phyloP scores from a whole-genome alignment of 1,140 invertebrate genomes.

The Cotesia typhae region DNA sequence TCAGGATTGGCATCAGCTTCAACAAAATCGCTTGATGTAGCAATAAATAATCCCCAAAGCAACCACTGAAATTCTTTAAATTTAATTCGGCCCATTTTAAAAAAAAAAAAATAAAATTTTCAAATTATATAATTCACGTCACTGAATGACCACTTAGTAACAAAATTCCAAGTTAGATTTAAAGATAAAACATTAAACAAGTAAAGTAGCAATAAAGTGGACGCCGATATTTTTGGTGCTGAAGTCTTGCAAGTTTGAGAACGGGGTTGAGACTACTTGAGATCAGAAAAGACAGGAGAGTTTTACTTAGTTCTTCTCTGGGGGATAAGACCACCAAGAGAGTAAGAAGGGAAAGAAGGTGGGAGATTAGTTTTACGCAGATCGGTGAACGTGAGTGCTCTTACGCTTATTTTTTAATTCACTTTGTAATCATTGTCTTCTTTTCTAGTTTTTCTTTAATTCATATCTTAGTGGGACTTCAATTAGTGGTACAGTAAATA shows the following conservation, averaged over 20 bases:
- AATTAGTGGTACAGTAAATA: not conserved
- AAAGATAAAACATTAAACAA: not conserved
- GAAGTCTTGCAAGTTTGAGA: conserved; percentile 39
- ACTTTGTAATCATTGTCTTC: not conserved
- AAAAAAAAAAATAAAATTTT: too few relatives aligned
- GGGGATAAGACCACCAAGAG: conserved; percentile 27
- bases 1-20: conserved; percentile 42
- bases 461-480: not conserved
- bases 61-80: conserved; percentile 9
- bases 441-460: not conserved
- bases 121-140: too few relatives aligned
- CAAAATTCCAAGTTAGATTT: not conserved
- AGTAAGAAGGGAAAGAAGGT: conserved; percentile 20
- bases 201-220: not conserved
- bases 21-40: conserved; percentile 28
- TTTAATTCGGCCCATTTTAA: conserved; percentile 15
- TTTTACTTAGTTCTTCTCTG: conserved; percentile 47
- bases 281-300: conserved; percentile 54
- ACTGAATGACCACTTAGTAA: too few relatives aligned
- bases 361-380: conserved; percentile 23
- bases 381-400: conserved; percentile 18
- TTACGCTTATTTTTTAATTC: conserved; percentile 1
- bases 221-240: conserved; percentile 40
- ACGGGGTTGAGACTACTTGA: conserved; percentile 51
- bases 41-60: conserved; percentile 24